These are phyloP conservation scores for Atta cephalotes DNA, from an alignment of 1,140 invertebrate species.

Conservation along the genomic window DNA sequence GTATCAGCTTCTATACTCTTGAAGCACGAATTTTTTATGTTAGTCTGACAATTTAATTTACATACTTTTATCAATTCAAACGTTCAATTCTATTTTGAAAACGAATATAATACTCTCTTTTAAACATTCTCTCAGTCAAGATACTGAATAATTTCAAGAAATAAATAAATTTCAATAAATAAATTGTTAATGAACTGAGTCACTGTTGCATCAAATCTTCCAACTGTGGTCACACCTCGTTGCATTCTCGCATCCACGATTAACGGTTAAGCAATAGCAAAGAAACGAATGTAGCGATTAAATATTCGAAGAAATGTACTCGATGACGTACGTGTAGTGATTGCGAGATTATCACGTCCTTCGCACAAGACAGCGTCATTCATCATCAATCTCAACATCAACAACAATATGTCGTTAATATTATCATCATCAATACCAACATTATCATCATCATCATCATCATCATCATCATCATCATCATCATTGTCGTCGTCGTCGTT, in stretches of 20 bases:
- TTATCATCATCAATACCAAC: not conserved
- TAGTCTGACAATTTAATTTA: not conserved
- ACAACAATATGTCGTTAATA: not conserved
- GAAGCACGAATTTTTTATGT: no score
- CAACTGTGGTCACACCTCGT: not conserved
- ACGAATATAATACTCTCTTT: no score
- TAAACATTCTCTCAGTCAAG: not conserved
- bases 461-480: not conserved
- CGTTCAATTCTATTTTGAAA: not conserved
- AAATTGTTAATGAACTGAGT: not conserved
- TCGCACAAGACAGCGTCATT: not conserved
- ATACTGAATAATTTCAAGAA: not conserved
- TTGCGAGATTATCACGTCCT: conserved; percentile 10
- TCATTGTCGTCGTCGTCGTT: not conserved
- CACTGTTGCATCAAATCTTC: not conserved
- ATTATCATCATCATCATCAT: not conserved
- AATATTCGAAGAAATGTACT: conserved; percentile 22
- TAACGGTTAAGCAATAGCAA: conserved; percentile 56
- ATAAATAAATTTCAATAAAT: not conserved
- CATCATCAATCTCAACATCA: not conserved
- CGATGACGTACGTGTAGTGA: not conserved
- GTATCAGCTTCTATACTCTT: no score
- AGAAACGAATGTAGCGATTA: conserved; percentile 55
- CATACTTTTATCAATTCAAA: not conserved
- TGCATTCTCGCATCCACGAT: conserved; percentile 20